Base-by-base conservation (phyloP, 1,140 invertebrate species). In the Brachystomella parvula region DNA sequence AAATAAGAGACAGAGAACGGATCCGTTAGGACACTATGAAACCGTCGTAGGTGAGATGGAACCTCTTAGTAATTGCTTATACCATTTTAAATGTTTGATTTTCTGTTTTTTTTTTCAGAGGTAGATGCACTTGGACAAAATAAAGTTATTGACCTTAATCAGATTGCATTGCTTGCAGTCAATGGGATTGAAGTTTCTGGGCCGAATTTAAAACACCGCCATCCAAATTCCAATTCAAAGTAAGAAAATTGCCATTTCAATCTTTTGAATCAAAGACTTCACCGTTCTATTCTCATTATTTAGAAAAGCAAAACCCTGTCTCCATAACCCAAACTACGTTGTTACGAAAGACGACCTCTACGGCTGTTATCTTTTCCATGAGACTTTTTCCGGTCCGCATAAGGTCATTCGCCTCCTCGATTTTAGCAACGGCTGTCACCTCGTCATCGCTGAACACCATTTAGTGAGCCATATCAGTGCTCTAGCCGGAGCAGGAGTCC, bases 361-460 rank as follows among this genome's bases (percentile, higher is more conserved):
- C 57, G 57, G 57, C 3, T 59, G 57, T 21, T 59, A 59, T 21
- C 24, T 59, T 2, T 59, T 59, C 21, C 57, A 59, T 15, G 57
- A 59, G 30, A 17, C 57, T 30, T 59, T 59, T 15, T 53, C 49
- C 21, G 57, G 57, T 12, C 3, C 3, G 6, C 26, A 59, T 29
- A 6, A 12, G 6, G 57, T 59, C 15, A 59, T 59, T 31, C 3
- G 57, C 3, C 3, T 3, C 9, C 21, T 59, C 3, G 57, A 59
- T 59, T 32, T 59, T 31, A 59, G 24, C 24, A 3, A 29, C 9
- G 57, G 57, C 21, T 28, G 24, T 9, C 26, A 31, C 12, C 9
- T 59, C 12, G 30, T 59, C 15, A 59, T 59, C 9, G 57, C 57
- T 15, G 57, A 59, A 59, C 24, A 59, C 30, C 26, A 31, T 31